Evolutionary conservation across 2,113 vertebrate genomes (phyloP), one percentile per base, ranked within the genome.

Genomic region (Callospermophilus lateralis): DNA sequence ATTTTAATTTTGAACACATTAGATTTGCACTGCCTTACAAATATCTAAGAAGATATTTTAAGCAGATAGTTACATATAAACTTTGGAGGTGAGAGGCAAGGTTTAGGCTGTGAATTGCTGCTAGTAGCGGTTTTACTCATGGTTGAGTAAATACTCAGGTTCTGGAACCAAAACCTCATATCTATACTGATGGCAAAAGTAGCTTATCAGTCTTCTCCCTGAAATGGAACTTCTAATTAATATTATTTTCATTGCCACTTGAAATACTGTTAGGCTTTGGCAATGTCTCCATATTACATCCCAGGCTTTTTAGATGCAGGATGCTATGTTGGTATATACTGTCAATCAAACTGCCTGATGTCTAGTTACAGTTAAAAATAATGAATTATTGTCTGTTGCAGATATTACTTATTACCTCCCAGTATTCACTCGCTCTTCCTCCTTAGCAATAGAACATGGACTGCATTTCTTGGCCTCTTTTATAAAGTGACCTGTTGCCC

Each of bases 191-290:
- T 67, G 39, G 55, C 28, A 89, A 85, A 68, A 78, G 34, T 24
- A 92, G 48, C 63, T 39, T 81, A 58, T 63, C 11, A 39, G n/a
- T 4, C 3, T 37, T 91, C 53, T 78, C 28, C 3, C 58, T 91
- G 11, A 96, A 96, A 48, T 72, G 37, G 80, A 37, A 81, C 20
- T 80, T 85, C 34, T 26, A 85, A 68, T 67, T 81, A 76, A 70
- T 32, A 89, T 84, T 51, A 48, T 94, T 96, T 92, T 83, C n/a
- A 63, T n/a, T 90, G n/a, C 30, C 22, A 84, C 55, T 74, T 61
- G 51, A 85, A 58, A 97, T 39, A 84, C 26, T 73, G 48, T 39
- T n/a, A 84, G 80, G 34, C 3, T 39, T 95, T 87, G 72, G 42
- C 19, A 73, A 58, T 84, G 28, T 15, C 20, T 74, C 6, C 19